These are phyloP conservation scores for Pollenia amentaria DNA, from an alignment of 2,888 invertebrate genomes.

Conservation along the genomic window DNA sequence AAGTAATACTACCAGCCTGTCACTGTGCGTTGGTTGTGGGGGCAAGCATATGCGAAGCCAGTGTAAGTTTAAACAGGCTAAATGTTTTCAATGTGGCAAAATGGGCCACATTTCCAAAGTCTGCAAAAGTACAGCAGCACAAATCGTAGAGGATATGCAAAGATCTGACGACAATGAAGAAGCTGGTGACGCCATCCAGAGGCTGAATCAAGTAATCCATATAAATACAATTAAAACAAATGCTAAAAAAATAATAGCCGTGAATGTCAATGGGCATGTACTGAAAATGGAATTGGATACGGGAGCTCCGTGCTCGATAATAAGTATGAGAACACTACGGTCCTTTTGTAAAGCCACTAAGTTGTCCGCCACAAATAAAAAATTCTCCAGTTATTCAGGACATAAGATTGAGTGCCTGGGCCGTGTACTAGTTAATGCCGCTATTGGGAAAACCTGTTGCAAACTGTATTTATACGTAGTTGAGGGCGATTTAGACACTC, in stretches of 20 bases:
- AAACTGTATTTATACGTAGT: too few species aligned
- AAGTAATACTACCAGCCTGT: not conserved
- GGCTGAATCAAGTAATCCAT: constrained; percentile 4
- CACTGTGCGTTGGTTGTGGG: constrained; percentile 13
- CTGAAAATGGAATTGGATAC: constrained; percentile 45
- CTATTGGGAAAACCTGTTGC: too few species aligned
- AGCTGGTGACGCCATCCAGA: not conserved
- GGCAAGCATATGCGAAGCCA: constrained; percentile 9
- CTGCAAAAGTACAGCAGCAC: not conserved
- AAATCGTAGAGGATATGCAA: not conserved
- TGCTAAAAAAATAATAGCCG: constrained; percentile 3
- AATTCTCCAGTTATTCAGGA: too few species aligned
- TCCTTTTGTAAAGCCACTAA: too few species aligned
- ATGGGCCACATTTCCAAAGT: constrained; percentile 34
- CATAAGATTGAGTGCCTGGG: too few species aligned
- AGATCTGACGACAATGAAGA: not conserved
- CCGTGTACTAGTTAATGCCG: too few species aligned
- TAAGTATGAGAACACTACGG: not conserved
- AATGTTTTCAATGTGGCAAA: constrained; percentile 13
- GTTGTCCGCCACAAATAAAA: too few species aligned
- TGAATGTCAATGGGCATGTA: constrained; percentile 9
- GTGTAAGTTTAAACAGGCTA: constrained; percentile 13
- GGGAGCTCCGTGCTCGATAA: constrained; percentile 24
- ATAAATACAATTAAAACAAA: not conserved
- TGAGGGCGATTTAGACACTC: too few species aligned